A percentile compares a stretch with the other conserved stretches of the same genome.
Evolutionary conservation across 1,140 invertebrate species (phyloP).

Genomic region (Tenebrio molitor): DNA sequence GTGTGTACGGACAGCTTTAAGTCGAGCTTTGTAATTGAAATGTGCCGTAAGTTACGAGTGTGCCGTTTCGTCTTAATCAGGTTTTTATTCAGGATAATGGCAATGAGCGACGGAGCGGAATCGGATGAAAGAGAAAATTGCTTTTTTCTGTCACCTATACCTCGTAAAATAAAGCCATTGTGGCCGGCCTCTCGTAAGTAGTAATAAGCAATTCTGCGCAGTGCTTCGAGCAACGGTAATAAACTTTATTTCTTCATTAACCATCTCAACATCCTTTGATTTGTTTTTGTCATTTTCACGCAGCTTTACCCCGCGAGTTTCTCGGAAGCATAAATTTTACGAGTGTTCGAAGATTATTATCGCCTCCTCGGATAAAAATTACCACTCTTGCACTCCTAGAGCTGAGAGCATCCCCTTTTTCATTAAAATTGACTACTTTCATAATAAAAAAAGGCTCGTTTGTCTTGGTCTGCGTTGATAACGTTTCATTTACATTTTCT

Average conservation of each 20-base stretch:
- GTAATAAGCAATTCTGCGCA: constrained; percentile 51
- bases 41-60: not conserved
- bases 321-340: constrained; percentile 34
- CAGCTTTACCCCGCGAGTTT: constrained; percentile 3
- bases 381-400: not conserved
- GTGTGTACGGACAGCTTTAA: not conserved
- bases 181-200: constrained; percentile 49
- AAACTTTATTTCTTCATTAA: constrained; percentile 55
- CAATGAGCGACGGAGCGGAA: not conserved
- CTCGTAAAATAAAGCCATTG: constrained; percentile 47
- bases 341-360: constrained; percentile 13
- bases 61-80: constrained; percentile 10
- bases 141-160: constrained; percentile 45
- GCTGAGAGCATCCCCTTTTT: no score
- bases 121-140: constrained; percentile 25
- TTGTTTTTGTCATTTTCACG: constrained; percentile 51
- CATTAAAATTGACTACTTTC: no score
- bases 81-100: not conserved
- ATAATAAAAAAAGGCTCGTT: not conserved
- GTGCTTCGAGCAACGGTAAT: constrained; percentile 47
- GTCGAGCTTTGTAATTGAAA: constrained; percentile 20
- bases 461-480: no score
- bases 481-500: no score
- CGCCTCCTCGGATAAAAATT: not conserved
- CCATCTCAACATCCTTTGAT: constrained; percentile 44